Conservation (phyloP, 2,113 vertebrate species). For the Corydoras maculifer region DNA sequence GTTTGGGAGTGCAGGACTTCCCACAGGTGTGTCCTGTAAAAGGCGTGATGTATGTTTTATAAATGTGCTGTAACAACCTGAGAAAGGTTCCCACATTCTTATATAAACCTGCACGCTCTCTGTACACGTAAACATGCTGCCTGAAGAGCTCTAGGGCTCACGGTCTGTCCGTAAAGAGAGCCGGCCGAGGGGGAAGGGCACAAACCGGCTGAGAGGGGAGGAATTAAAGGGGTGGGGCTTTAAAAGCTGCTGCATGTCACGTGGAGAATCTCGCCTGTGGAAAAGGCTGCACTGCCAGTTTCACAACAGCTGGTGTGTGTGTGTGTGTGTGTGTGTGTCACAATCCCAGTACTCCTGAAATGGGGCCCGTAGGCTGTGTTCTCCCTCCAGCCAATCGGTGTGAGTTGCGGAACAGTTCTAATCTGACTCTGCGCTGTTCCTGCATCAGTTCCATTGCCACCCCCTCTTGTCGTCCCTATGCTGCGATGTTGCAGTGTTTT, state of each 20-base stretch:
- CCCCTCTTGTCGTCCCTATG: no score
- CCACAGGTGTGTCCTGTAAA: no score
- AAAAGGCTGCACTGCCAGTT: slow-evolving; percentile 39
- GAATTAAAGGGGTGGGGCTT: slow-evolving; percentile 5
- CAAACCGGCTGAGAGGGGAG: not conserved
- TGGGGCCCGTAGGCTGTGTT: slow-evolving; percentile 14
- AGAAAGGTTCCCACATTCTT: no score
- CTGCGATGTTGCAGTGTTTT: no score
- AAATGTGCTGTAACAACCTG: no score
- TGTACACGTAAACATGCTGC: not conserved
- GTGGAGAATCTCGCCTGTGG: slow-evolving; percentile 34
- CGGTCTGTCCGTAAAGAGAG: not conserved
- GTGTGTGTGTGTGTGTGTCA: not conserved
- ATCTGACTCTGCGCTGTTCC: not conserved
- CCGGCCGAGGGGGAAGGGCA: slow-evolving; percentile 18
- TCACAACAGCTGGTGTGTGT: slow-evolving; percentile 39
- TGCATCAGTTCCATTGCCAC: not conserved
- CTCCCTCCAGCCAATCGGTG: slow-evolving; percentile 30
- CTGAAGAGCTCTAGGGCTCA: not conserved
- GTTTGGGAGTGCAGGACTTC: no score
- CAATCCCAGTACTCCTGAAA: slow-evolving; percentile 7
- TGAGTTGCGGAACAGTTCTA: slow-evolving; percentile 15
- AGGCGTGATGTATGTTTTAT: no score
- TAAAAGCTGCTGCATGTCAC: slow-evolving; percentile 29
- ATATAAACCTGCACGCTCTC: not conserved